Base-by-base conservation (phyloP, 1,140 invertebrate genomes). In the Hyphantria cunea region DNA sequence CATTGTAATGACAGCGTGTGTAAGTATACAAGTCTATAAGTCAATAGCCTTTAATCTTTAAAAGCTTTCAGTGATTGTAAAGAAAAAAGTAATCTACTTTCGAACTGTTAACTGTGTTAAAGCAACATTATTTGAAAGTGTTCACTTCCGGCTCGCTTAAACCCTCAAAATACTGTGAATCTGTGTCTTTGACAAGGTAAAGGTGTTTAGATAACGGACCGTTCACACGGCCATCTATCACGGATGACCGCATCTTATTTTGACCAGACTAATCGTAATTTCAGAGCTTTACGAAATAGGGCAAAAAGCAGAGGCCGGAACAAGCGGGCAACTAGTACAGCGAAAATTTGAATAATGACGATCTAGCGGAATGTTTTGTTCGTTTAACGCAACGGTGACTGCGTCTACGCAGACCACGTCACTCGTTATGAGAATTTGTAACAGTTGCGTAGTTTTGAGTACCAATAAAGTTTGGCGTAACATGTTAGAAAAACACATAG, bases 321-420 rank as follows among this genome's bases (percentile, higher is more conserved):
- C 83, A 87, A 84, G 80, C 78, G 70, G 82, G 84, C 80, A 88
- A 86, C 80, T 87, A 71, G 87, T 78, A 82, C 87, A 80, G 80
- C 79, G 78, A 88, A 90, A 89, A 89, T 90, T 86, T 87, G 80
- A 87, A 88, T 88, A 87, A 86, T 88, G 80, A 86, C 80, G 72
- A 87, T 74, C 73, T 89, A 88, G 87, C 86, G 86, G 87, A 82
- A 80, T 88, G 71, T 74, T 80, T 78, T 76, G 72, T 81, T 79
- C 73, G 74, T 72, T 78, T 68, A 71, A 75, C 81, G 81, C 72
- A 80, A 84, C 84, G 84, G 71, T 87, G 79, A 73, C 65, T 87
- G 82, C 77, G 65, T 55, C 56, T 59, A 48, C 65, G 44, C 68
- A 50, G 33, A 50, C 44, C 45, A 58, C 48, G 48, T 52, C 56